Base-by-base conservation (phyloP, 1,140 invertebrate genomes). In the Monochamus saltuarius region DNA sequence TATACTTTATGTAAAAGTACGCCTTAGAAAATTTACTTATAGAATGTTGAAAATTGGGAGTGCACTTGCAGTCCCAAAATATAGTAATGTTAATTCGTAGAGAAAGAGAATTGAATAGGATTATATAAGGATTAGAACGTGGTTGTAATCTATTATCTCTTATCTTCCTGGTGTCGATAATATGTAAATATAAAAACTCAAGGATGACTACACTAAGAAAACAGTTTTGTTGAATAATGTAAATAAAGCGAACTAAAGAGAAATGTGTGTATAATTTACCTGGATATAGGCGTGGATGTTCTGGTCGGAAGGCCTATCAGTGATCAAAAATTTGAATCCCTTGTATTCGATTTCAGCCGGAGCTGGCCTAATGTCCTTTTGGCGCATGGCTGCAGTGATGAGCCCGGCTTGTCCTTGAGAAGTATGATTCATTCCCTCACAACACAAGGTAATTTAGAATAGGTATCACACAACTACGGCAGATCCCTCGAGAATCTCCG, bases 261-360 rank as follows among this genome's bases (percentile, higher is more conserved):
- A 36, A 46, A 11, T 34, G 45, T n/a, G n/a, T n/a, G n/a, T n/a
- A n/a, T n/a, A n/a, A 53, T 61, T 70, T 75, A 92, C 91, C 85
- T 91, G 85, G 70, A 94, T 86, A 76, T 90, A 94, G 68, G 83
- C 82, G 62, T 85, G 82, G 73, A 95, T 90, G 59, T 82, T 91
- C 73, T 87, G 83, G 81, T 94, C 91, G 51, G 87, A 90, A 64
- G 92, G 92, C 66, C 91, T 84, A 79, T 95, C 91, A 58, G 91
- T 94, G 68, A 95, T 94, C 57, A 95, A 85, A 79, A 93, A 93
- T 73, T 88, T 83, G 85, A 92, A 90, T 69, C 88, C 86, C 81
- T 92, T 93, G 81, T 84, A 90, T 76, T 87, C 84, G 67, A 94
- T 92, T 77, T 92, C 89, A 63, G 89, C 89, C 56, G 89, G 88